Evolutionary conservation across 2,888 invertebrate species (phyloP).

Genomic region (Cistogaster globosa): DNA sequence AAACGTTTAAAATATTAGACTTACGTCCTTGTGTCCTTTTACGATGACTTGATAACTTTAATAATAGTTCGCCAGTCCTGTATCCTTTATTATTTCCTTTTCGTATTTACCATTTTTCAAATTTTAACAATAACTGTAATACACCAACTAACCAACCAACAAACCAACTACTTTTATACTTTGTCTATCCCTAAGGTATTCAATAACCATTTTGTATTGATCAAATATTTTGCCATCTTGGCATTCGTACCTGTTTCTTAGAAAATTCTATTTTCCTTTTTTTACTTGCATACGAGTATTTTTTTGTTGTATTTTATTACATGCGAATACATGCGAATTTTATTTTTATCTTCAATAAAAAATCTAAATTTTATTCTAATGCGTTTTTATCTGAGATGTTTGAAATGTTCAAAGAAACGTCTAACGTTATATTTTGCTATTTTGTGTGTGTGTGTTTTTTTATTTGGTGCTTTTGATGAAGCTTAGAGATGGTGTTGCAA

Average conservation of each 20-base stretch:
- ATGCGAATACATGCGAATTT: constrained; percentile 64
- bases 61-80: too few relatives aligned
- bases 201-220: constrained; percentile 47
- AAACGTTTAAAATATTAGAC: too few relatives aligned
- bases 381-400: constrained; percentile 65
- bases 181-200: neutral
- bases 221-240: neutral
- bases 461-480: neutral
- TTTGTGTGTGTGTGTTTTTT: constrained; percentile 7
- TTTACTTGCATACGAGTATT: neutral
- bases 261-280: constrained; percentile 21
- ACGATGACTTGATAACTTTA: too few relatives aligned
- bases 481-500: constrained; percentile 60
- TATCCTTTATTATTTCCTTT: too few relatives aligned
- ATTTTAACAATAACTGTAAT: neutral
- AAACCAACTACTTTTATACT: neutral
- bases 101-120: too few relatives aligned
- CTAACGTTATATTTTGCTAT: constrained; percentile 49
- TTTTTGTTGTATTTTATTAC: constrained; percentile 49
- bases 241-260: constrained; percentile 44
- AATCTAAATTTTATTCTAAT: constrained; percentile 70
- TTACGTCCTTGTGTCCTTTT: too few relatives aligned
- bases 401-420: constrained; percentile 57
- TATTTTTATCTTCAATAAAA: constrained; percentile 64
- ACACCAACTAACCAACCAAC: neutral